Percentiles rank a stretch among this genome's conserved stretches.
These are phyloP conservation scores for Conomelus anceps DNA, from an alignment of 2,888 invertebrate species.

Conservation along the genomic window DNA sequence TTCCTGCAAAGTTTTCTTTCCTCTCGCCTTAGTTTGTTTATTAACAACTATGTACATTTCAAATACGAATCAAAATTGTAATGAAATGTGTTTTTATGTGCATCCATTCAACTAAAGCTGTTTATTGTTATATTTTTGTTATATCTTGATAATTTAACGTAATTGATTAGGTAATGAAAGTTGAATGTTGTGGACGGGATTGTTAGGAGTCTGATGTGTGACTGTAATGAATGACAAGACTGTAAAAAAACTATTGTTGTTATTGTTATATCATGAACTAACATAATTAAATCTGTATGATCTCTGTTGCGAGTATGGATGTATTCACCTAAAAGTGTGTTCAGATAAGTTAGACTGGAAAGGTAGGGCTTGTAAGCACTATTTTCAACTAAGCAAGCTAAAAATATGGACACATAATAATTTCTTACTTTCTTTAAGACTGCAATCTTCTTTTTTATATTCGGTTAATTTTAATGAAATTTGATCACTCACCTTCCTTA, in stretches of 20 bases:
- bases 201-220: background rate
- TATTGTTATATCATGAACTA: background rate
- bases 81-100: background rate
- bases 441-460: background rate
- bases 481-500: background rate
- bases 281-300: background rate
- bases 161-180: background rate
- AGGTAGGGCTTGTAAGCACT: too few species aligned
- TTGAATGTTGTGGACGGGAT: background rate
- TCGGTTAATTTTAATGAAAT: background rate
- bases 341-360: background rate
- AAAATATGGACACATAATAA: too few species aligned
- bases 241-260: too few species aligned
- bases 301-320: background rate
- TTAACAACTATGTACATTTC: background rate
- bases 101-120: background rate
- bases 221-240: too few species aligned
- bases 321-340: background rate
- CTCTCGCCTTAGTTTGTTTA: too few species aligned
- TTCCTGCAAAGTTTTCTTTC: background rate
- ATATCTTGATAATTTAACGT: background rate
- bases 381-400: background rate
- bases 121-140: background rate
- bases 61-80: background rate
- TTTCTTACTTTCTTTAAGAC: background rate